These are phyloP conservation scores for Anseranas semipalmata DNA, from an alignment of 2,113 vertebrate genomes.

Conservation along the genomic window DNA sequence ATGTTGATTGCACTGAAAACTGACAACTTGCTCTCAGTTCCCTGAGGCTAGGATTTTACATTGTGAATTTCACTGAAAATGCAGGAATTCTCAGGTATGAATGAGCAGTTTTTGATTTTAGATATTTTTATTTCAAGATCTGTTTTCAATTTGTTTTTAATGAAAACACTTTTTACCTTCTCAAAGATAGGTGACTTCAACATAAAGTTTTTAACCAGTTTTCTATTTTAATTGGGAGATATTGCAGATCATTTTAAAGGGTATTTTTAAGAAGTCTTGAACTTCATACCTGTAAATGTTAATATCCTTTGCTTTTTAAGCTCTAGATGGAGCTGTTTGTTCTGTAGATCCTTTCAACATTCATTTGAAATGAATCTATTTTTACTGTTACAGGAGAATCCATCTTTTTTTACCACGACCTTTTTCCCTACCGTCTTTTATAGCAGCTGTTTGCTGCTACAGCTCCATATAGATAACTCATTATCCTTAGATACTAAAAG, in stretches of 20 bases:
- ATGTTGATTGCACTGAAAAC: not conserved
- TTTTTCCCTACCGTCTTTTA: not conserved
- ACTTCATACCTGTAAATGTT: not conserved
- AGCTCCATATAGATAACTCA: not conserved
- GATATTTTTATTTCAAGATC: not conserved
- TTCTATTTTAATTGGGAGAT: not conserved
- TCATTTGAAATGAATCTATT: conserved; percentile 14
- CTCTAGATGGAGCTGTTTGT: conserved; percentile 78
- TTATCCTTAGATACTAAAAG: not conserved
- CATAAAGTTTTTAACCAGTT: not conserved
- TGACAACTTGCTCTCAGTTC: too few species aligned
- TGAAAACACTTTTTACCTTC: not conserved
- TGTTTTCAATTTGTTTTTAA: not conserved
- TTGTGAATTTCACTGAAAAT: not conserved
- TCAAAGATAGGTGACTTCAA: not conserved
- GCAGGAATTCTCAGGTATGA: not conserved
- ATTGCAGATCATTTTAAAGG: not conserved
- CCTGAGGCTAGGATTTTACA: not conserved
- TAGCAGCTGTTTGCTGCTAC: not conserved
- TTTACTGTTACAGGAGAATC: not conserved
- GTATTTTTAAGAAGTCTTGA: not conserved
- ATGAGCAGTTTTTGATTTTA: not conserved
- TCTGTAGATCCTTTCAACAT: not conserved
- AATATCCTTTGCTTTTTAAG: not conserved
- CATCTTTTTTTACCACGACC: not conserved